Conservation (phyloP, 2,888 invertebrate genomes). For the Hemaris fuciformis region DNA sequence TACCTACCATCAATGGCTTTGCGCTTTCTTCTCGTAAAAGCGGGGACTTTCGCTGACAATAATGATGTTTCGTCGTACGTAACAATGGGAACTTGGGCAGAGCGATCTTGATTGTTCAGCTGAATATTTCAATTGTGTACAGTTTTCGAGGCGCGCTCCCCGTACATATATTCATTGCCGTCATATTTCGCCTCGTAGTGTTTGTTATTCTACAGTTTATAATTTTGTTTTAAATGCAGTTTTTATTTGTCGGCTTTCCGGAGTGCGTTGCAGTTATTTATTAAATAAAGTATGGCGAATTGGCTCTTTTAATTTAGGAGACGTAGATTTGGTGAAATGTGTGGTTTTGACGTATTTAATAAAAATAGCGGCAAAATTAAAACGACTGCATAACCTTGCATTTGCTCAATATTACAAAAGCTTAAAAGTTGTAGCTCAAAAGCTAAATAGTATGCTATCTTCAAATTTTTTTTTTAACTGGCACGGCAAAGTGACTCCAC, state of each 20-base stretch:
- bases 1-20: constrained; percentile 53
- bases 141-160: constrained; percentile 40
- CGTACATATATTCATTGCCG: constrained; percentile 41
- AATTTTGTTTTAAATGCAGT: not conserved
- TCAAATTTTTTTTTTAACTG: too few relatives aligned
- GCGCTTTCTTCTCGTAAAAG: constrained; percentile 60
- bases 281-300: too few relatives aligned
- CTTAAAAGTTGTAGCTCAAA: too few relatives aligned
- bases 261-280: not conserved
- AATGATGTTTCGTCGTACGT: constrained; percentile 56
- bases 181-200: constrained; percentile 40
- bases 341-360: too few relatives aligned
- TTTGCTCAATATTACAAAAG: too few relatives aligned
- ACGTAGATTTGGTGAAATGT: too few relatives aligned
- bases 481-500: too few relatives aligned
- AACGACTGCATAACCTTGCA: too few relatives aligned
- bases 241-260: not conserved
- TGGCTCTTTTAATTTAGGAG: too few relatives aligned
- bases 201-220: constrained; percentile 35
- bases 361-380: too few relatives aligned
- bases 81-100: constrained; percentile 50
- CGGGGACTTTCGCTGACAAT: constrained; percentile 58
- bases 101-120: constrained; percentile 55
- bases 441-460: too few relatives aligned
- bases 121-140: constrained; percentile 56